Evolutionary conservation across 2,797 vertebrate species (phyloP).

Genomic region (Alca torda): DNA sequence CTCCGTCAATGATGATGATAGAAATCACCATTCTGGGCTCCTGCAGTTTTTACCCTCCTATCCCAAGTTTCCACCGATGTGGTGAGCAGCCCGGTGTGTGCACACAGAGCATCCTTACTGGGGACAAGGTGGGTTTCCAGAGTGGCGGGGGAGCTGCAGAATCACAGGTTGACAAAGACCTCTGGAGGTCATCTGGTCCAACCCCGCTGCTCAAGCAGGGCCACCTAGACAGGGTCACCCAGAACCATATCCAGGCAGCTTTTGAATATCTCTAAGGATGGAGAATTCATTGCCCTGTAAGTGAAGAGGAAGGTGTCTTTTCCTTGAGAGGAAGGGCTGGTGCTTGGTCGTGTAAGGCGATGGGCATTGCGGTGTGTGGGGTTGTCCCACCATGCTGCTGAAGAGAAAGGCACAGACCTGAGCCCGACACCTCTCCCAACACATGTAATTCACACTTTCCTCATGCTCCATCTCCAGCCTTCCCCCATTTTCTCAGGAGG

Average conservation of each 20-base stretch:
- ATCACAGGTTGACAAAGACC: background rate
- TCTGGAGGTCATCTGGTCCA: background rate
- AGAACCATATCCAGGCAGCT: background rate
- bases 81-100: background rate
- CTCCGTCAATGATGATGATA: background rate
- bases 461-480: background rate
- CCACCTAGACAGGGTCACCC: background rate
- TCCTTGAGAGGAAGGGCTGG: background rate
- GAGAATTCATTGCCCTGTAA: background rate
- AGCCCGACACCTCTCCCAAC: background rate
- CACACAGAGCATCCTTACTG: background rate
- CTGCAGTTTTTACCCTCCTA: background rate
- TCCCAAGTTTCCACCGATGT: background rate
- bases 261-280: background rate
- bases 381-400: fast-evolving
- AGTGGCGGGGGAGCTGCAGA: fast-evolving
- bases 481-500: background rate
- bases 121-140: background rate
- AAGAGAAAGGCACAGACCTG: background rate
- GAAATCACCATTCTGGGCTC: background rate
- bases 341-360: fast-evolving
- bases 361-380: fast-evolving
- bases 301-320: background rate
- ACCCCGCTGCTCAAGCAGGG: background rate
- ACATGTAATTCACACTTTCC: background rate